These are phyloP conservation scores for Aptenodytes patagonicus DNA, from an alignment of 2,113 vertebrate genomes.

Conservation along the genomic window DNA sequence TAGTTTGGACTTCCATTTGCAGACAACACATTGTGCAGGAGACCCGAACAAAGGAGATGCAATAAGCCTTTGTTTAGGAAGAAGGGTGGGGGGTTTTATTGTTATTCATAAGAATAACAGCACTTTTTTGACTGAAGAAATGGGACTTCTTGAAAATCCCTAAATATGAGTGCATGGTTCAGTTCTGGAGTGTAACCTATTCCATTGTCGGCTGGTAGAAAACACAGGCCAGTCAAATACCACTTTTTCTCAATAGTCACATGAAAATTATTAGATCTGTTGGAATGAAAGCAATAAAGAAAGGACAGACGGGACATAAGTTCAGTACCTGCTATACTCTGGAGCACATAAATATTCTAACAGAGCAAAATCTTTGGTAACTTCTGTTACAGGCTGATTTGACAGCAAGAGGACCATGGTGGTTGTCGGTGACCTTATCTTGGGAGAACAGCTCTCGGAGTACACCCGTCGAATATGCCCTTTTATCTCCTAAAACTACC, in stretches of 20 bases:
- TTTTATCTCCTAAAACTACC: background rate
- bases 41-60: background rate
- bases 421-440: background rate
- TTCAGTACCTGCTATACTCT: background rate
- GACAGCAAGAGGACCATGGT: background rate
- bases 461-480: background rate
- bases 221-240: background rate
- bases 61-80: background rate
- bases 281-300: background rate
- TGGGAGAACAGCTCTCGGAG: background rate
- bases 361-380: background rate
- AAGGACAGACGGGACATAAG: background rate
- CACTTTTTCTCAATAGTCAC: background rate
- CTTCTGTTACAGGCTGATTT: background rate
- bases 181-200: background rate
- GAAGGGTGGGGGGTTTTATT: background rate
- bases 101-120: background rate
- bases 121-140: background rate
- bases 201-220: background rate
- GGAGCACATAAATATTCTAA: background rate
- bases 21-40: background rate
- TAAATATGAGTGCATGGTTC: rapidly evolving
- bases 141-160: background rate
- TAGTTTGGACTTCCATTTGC: background rate
- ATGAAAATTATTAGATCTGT: background rate